Conservation (phyloP, 64 coral and sea anemone genomes). For the Cladopsammia gracilis region DNA sequence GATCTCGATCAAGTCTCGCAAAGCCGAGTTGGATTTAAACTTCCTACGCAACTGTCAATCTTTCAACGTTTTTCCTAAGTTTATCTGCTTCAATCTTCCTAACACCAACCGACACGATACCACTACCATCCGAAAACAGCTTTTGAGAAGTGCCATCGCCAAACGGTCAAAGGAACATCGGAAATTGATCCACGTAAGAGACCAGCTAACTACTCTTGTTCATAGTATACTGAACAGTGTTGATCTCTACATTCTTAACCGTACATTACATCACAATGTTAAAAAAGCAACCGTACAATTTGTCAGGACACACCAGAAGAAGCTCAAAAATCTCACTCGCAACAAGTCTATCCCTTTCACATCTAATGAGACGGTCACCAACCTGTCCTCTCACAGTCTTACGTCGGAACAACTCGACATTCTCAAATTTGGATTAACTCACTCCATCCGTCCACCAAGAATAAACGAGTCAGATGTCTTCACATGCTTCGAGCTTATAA, state of each 20-base stretch:
- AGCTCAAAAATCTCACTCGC: conserved; percentile 39
- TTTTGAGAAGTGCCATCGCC: conserved; percentile 35
- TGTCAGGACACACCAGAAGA: conserved; percentile 39
- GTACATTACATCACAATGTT: conserved; percentile 13
- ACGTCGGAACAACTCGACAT: conserved; percentile 33
- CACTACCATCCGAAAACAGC: conserved; percentile 1
- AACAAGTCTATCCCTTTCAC: conserved; percentile 22
- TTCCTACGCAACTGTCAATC: no score
- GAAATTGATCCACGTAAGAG: conserved; percentile 14
- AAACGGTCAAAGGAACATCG: conserved; percentile 43
- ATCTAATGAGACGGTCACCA: conserved; percentile 38
- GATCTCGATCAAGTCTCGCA: no score
- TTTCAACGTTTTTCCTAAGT: conserved; percentile 64
- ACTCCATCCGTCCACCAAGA: no score
- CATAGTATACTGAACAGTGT: background rate
- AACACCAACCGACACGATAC: conserved; percentile 24
- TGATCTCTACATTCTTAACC: conserved; percentile 24
- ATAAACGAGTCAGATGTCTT: no score
- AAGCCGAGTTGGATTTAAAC: no score
- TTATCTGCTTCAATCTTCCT: conserved; percentile 38
- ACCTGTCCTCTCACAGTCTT: conserved; percentile 30
- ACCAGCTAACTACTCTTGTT: background rate
- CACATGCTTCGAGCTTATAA: no score
- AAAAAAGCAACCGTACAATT: conserved; percentile 10
- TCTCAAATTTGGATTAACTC: no score